Evolutionary conservation across 2,113 vertebrate genomes (phyloP).

Genomic region (Channa argus): DNA sequence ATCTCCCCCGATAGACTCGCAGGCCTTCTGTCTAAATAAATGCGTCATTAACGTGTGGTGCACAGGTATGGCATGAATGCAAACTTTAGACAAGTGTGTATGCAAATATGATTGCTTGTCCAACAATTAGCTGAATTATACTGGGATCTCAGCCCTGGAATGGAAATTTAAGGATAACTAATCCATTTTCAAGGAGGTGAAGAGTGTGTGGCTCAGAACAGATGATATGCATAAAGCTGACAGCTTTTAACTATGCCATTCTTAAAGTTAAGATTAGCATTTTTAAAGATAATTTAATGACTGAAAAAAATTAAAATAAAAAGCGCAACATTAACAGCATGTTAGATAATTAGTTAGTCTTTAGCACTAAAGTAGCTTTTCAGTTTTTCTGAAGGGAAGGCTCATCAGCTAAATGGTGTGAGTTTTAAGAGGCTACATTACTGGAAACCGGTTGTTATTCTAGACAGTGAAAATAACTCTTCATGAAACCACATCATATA

Average conservation of each 20-base stretch:
- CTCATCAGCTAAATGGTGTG: conserved; percentile 30
- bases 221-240: conserved; percentile 54
- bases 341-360: conserved; percentile 12
- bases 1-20: conserved; percentile 60
- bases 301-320: conserved; percentile 4
- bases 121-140: conserved; percentile 64
- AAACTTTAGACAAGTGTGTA: conserved; percentile 75
- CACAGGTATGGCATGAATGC: conserved; percentile 74
- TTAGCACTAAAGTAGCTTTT: conserved; percentile 12
- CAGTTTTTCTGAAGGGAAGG: conserved; percentile 1
- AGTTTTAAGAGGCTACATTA: conserved; percentile 21
- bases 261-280: conserved; percentile 24
- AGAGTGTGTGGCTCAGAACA: conserved; percentile 38
- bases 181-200: conserved; percentile 69
- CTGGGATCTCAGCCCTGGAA: conserved; percentile 60
- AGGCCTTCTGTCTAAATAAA: conserved; percentile 78
- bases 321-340: conserved; percentile 6
- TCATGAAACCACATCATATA: conserved; percentile 23
- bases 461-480: conserved; percentile 18
- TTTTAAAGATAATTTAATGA: conserved; percentile 11
- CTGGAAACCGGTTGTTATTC: conserved; percentile 31
- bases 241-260: conserved; percentile 57
- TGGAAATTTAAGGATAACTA: conserved; percentile 72
- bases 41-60: conserved; percentile 82
- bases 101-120: conserved; percentile 77